Evolutionary conservation across 2,113 vertebrate species (phyloP).

Genomic region (Tauraco erythrolophus): DNA sequence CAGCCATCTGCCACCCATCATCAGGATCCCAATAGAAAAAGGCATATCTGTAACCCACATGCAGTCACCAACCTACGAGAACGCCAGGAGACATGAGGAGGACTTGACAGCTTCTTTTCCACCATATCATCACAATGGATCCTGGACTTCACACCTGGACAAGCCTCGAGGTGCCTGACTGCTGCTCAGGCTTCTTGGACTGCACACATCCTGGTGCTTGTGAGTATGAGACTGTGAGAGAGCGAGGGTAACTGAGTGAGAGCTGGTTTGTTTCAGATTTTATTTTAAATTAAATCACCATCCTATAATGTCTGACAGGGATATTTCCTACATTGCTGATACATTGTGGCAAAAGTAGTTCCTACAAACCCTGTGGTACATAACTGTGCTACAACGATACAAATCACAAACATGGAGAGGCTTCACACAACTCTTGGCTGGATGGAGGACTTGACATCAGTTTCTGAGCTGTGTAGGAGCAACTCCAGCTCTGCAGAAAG

Average conservation of each 20-base stretch:
- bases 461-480: background rate
- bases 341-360: background rate
- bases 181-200: background rate
- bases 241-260: background rate
- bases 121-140: background rate
- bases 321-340: background rate
- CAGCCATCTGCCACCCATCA: background rate
- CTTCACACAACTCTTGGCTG: background rate
- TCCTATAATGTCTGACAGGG: background rate
- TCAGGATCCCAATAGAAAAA: background rate
- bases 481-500: background rate
- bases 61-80: background rate
- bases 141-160: background rate
- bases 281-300: background rate
- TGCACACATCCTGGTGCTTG: background rate
- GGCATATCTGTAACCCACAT: background rate
- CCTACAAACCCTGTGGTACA: background rate
- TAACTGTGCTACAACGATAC: background rate
- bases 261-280: background rate
- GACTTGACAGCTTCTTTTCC: background rate
- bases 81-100: background rate
- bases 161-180: background rate
- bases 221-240: background rate
- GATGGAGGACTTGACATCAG: background rate
- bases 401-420: background rate